Percentiles rank a stretch among this genome's conserved stretches.
These are phyloP conservation scores for Meteorus colon DNA, from an alignment of 2,888 invertebrate genomes.

Conservation along the genomic window DNA sequence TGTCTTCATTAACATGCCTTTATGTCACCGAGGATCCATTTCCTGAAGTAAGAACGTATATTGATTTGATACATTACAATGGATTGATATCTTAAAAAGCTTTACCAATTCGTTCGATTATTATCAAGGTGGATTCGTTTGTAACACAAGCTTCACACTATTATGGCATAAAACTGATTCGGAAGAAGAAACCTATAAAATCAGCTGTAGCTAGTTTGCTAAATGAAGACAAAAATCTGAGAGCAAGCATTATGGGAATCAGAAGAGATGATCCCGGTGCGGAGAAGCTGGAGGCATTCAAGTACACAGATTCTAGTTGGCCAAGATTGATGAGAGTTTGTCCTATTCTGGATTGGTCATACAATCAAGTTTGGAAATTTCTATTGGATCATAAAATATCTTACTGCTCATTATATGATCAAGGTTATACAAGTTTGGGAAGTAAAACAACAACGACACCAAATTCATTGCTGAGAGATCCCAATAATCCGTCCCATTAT, in stretches of 20 bases:
- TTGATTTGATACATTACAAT: background rate
- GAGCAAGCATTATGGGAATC: slow-evolving; percentile 94
- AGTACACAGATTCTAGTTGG: slow-evolving; percentile 93
- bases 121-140: slow-evolving; percentile 82
- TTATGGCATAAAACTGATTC: slow-evolving; percentile 84
- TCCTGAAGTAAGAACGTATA: slow-evolving; percentile 77
- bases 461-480: slow-evolving; percentile 66
- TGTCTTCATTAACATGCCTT: slow-evolving; percentile 78
- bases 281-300: slow-evolving; percentile 79
- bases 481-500: slow-evolving; percentile 60
- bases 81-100: slow-evolving; percentile 1
- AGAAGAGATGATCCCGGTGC: slow-evolving; percentile 91
- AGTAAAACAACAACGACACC: slow-evolving; percentile 60
- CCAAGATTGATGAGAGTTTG: slow-evolving; percentile 91
- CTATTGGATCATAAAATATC: slow-evolving; percentile 85
- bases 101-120: slow-evolving; percentile 9
- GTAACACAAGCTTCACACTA: slow-evolving; percentile 81
- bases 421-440: slow-evolving; percentile 79
- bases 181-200: slow-evolving; percentile 82
- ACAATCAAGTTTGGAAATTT: slow-evolving; percentile 93
- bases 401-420: slow-evolving; percentile 93
- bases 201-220: slow-evolving; percentile 80
- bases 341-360: slow-evolving; percentile 94
- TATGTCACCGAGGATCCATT: slow-evolving; percentile 91
- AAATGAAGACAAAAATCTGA: slow-evolving; percentile 77